Evolutionary conservation across 2,113 vertebrate genomes (phyloP), one percentile per base, ranked within the genome.

Genomic region (Pseudorhombus dupliciocellatus): DNA sequence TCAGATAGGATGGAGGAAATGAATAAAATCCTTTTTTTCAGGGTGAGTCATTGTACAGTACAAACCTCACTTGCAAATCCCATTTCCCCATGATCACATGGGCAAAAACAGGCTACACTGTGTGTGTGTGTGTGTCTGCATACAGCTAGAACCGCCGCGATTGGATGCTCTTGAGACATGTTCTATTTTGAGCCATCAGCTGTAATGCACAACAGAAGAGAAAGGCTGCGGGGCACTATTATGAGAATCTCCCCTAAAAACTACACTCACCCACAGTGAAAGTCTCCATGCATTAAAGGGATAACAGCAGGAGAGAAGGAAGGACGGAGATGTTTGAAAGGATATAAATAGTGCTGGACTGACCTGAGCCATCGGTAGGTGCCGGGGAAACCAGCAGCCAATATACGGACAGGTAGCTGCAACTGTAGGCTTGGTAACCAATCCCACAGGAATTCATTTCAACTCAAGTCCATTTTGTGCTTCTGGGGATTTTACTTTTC

Each of bases 151-250:
- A 40, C 62, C 37, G 65, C 6, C 54, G 6, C 15, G 62, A 82
- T 60, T 64, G 55, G 78, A 63, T 40, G 24, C 73, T 84, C 87
- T 85, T 73, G 37, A 58, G 79, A 78, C 82, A 85, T 69, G 86
- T 80, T 82, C 88, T 90, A 90, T 91, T 90, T 88, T 89, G 10
- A 89, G 88, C 75, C 46, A 63, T 74, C 21, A 28, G 52, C 72
- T 20, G 57, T 73, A 85, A 75, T 51, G 62, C 84, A 81, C 70
- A 81, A 71, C 71, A 79, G 55, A 72, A 81, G 74, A 87, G n/a
- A 82, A 70, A 75, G 72, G 82, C 65, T 78, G 73, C 40, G 25
- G 83, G 60, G 52, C 34, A 26, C 72, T 83, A 71, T 81, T 75
- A 81, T 30, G 67, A 83, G 78, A 85, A 79, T 82, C 70, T 69